phyloP scores from a whole-genome alignment of 2,113 vertebrate genomes.

The Entomyzon cyanotis region DNA sequence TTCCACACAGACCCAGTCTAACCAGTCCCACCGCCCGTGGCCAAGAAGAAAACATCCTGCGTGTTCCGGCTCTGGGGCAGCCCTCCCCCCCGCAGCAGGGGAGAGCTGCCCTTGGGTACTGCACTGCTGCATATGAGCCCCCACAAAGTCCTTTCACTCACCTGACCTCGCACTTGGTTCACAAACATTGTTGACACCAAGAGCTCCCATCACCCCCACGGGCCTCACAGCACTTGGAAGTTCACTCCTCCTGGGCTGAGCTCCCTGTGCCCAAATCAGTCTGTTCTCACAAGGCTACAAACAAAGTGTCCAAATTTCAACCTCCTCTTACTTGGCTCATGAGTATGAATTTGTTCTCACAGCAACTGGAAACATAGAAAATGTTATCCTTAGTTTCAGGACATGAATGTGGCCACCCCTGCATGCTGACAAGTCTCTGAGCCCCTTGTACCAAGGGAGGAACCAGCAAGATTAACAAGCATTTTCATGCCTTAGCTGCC shows the following conservation, averaged over 20 bases:
- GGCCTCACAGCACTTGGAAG: not conserved
- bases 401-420: fast-evolving
- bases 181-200: fast-evolving
- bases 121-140: no score
- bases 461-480: not conserved
- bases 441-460: not conserved
- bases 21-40: no score
- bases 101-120: no score
- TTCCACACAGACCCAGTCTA: no score
- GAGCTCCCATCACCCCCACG: not conserved
- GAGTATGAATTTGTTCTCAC: not conserved
- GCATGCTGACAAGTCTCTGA: not conserved
- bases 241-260: not conserved
- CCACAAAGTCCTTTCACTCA: not conserved
- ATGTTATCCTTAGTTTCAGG: fast-evolving
- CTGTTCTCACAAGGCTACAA: not conserved
- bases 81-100: no score
- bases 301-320: not conserved
- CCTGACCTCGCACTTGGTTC: not conserved
- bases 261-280: not conserved
- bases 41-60: no score
- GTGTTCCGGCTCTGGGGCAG: no score
- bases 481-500: not conserved
- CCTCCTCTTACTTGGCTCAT: not conserved
- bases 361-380: not conserved